phyloP scores from a whole-genome alignment of 2,113 vertebrate species.

The Pseudolaguvia tuberculata region DNA sequence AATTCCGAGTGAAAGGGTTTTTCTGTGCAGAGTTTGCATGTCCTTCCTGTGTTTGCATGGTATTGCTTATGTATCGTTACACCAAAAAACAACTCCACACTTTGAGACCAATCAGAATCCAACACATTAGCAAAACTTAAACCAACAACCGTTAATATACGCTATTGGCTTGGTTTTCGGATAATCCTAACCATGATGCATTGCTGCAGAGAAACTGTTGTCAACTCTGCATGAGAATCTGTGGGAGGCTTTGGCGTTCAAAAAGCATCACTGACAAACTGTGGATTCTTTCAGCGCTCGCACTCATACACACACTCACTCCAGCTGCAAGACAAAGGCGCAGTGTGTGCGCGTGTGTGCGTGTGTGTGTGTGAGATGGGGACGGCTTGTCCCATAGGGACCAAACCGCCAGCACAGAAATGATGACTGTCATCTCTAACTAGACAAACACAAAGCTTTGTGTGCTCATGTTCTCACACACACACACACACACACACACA shows the following conservation, averaged over 20 bases:
- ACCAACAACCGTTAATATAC: background rate
- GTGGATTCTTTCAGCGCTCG: constrained; percentile 15
- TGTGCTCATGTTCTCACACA: background rate
- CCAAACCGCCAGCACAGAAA: constrained; percentile 3
- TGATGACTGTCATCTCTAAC: constrained; percentile 18
- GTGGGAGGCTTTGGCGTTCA: constrained; percentile 11
- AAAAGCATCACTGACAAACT: constrained; percentile 18
- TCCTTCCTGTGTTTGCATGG: no score
- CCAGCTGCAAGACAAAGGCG: constrained; percentile 39
- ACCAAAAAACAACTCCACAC: no score
- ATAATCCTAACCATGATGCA: background rate
- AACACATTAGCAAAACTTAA: no score
- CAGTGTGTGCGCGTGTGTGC: constrained; percentile 14
- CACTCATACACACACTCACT: constrained; percentile 17
- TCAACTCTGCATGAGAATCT: background rate
- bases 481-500: background rate
- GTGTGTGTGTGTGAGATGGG: background rate
- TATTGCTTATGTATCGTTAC: no score
- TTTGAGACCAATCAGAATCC: no score
- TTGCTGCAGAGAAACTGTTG: background rate
- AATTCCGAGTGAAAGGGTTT: no score
- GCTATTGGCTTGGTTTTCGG: background rate
- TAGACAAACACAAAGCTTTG: constrained; percentile 17
- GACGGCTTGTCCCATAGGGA: constrained; percentile 8
- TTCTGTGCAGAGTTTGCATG: no score